Conservation (phyloP, 1,140 invertebrate species). For the Ctenoplectra terminalis region DNA sequence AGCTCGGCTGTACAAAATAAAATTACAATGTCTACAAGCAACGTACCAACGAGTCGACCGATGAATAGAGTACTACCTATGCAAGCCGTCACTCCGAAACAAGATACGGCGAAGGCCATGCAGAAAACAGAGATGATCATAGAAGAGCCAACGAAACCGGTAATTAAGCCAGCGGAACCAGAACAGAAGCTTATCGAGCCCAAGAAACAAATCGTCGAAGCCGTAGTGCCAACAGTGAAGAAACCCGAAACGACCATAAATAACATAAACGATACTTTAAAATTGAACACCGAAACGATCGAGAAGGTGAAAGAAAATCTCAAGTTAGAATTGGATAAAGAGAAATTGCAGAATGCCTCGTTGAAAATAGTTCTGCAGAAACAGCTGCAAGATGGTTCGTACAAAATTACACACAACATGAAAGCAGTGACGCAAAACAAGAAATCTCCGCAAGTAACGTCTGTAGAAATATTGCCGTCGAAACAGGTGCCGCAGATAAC, state of each 20-base stretch:
- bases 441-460: constrained; percentile 69
- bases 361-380: constrained; percentile 84
- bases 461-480: constrained; percentile 69
- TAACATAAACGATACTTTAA: constrained; percentile 44
- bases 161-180: constrained; percentile 68
- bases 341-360: constrained; percentile 76
- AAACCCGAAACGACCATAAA: constrained; percentile 21
- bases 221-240: constrained; percentile 34
- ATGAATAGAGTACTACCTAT: constrained; percentile 90
- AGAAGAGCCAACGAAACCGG: constrained; percentile 76
- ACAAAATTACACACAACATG: constrained; percentile 81
- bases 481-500: constrained; percentile 71
- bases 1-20: constrained; percentile 70
- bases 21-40: constrained; percentile 76
- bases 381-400: constrained; percentile 81
- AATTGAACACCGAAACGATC: constrained; percentile 58
- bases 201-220: constrained; percentile 49
- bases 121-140: constrained; percentile 73
- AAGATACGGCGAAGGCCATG: constrained; percentile 68
- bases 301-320: constrained; percentile 70
- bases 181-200: constrained; percentile 62
- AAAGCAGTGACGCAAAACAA: constrained; percentile 69
- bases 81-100: constrained; percentile 82
- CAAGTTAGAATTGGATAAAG: constrained; percentile 68
- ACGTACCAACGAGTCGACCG: constrained; percentile 82